phyloP scores from a whole-genome alignment of 1,140 invertebrate genomes.

The Sipha flava region DNA sequence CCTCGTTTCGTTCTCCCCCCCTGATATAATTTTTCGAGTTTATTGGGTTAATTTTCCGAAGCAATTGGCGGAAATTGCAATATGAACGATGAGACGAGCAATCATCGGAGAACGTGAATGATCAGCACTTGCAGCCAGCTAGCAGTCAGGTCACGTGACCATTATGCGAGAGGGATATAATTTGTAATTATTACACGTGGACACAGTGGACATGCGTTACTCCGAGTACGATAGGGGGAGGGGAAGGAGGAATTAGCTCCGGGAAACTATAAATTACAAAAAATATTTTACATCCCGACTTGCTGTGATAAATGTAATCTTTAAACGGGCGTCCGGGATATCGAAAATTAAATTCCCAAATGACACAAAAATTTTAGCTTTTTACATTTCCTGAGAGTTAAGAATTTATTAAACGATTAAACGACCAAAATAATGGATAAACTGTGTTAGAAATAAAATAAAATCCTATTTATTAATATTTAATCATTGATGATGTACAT shows the following conservation, averaged over 20 bases:
- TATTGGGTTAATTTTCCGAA: slow-evolving; percentile 6
- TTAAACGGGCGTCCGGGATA: too few relatives aligned
- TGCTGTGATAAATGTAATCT: too few relatives aligned
- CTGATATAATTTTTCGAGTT: not conserved
- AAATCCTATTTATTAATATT: too few relatives aligned
- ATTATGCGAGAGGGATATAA: not conserved
- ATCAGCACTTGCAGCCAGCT: not conserved
- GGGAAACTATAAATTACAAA: not conserved
- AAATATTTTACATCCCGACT: not conserved
- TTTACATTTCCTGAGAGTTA: too few relatives aligned
- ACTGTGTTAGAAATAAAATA: too few relatives aligned
- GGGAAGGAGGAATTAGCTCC: not conserved
- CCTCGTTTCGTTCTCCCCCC: not conserved
- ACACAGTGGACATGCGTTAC: not conserved
- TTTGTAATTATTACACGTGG: not conserved
- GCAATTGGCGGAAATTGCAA: slow-evolving; percentile 9
- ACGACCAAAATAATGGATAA: too few relatives aligned
- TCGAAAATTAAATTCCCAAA: too few relatives aligned
- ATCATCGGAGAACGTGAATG: not conserved
- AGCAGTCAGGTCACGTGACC: not conserved
- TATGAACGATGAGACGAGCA: not conserved
- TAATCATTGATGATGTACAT: too few relatives aligned
- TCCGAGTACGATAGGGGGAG: too few relatives aligned
- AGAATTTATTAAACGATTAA: too few relatives aligned
- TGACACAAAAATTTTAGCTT: too few relatives aligned